phyloP scores from a whole-genome alignment of 2,113 vertebrate species.

The Dissostichus mawsoni region DNA sequence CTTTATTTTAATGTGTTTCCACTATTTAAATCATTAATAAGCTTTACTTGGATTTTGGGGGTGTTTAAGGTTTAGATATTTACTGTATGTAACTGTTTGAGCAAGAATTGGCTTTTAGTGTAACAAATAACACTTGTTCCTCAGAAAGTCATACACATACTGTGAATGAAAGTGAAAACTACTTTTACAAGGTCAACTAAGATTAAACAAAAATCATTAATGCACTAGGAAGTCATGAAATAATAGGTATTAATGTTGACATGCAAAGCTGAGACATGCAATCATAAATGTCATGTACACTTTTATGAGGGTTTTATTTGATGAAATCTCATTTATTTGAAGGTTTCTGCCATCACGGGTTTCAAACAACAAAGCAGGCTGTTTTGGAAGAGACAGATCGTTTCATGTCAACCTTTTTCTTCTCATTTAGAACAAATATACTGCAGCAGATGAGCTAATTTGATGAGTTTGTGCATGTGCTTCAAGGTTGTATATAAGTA shows the following conservation, averaged over 20 bases:
- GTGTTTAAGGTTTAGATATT: too few relatives aligned
- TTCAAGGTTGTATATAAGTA: not conserved
- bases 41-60: not conserved
- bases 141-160: not conserved
- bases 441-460: not conserved
- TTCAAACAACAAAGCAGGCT: not conserved
- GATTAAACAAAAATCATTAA: not conserved
- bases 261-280: not conserved
- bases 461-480: not conserved
- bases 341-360: not conserved
- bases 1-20: not conserved
- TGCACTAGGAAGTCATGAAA: not conserved
- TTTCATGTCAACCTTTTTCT: not conserved
- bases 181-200: not conserved
- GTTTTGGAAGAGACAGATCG: not conserved
- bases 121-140: not conserved
- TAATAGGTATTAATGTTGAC: not conserved
- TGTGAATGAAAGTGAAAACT: not conserved
- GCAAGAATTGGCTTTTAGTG: not conserved
- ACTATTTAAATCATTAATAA: not conserved
- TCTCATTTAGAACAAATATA: not conserved
- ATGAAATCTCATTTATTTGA: not conserved
- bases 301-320: not conserved
- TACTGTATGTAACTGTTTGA: not conserved
- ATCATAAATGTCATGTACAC: not conserved